phyloP scores from a whole-genome alignment of 2,888 invertebrate species.

The Leptogaster cylindrica region DNA sequence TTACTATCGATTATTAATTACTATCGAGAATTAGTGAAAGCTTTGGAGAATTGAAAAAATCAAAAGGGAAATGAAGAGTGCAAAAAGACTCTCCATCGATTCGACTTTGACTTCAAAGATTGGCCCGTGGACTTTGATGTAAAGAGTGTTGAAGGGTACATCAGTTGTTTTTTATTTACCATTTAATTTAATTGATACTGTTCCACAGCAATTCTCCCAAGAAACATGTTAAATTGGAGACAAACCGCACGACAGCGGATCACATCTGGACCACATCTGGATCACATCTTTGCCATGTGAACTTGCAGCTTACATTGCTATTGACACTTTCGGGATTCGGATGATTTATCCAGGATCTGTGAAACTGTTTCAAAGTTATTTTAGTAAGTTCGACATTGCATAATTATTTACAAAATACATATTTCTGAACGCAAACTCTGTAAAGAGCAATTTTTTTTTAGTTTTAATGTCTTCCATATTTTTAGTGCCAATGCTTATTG shows the following conservation, averaged over 20 bases:
- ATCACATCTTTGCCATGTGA: constrained; percentile 68
- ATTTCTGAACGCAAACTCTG: no score
- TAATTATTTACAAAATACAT: not conserved
- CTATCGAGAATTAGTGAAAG: constrained; percentile 73
- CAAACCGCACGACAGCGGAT: constrained; percentile 57
- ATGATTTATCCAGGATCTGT: constrained; percentile 92
- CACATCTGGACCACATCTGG: no score
- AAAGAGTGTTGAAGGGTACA: constrained; percentile 51
- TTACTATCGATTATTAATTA: no score
- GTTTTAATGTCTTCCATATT: constrained; percentile 36
- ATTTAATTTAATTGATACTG: no score
- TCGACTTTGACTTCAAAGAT: constrained; percentile 86
- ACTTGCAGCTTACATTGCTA: constrained; percentile 78
- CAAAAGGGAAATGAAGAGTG: constrained; percentile 59
- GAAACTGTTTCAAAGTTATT: constrained; percentile 73
- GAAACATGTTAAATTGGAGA: no score
- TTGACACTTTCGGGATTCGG: constrained; percentile 85
- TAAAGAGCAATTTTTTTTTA: no score
- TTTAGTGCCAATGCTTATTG: constrained; percentile 59
- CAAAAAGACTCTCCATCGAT: constrained; percentile 69
- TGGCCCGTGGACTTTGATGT: constrained; percentile 81
- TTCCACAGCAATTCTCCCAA: constrained; percentile 54
- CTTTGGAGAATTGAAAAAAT: constrained; percentile 63
- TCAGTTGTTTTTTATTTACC: not conserved
- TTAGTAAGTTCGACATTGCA: constrained; percentile 67